Evolutionary conservation across 2,888 invertebrate genomes (phyloP).

Genomic region (Phorcus lineatus): DNA sequence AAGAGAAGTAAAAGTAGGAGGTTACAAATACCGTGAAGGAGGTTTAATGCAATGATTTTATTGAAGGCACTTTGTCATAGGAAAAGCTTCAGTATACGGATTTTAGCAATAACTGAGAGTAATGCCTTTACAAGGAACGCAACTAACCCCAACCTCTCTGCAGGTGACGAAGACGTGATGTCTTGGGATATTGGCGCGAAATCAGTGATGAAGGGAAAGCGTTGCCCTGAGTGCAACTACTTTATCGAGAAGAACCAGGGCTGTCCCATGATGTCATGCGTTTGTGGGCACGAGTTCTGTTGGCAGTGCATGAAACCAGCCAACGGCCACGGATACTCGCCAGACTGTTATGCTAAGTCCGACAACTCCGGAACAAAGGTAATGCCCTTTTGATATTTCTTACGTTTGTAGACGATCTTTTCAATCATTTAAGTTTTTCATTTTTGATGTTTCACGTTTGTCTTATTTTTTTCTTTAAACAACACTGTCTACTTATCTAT

Average conservation of each 20-base stretch:
- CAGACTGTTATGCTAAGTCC: not conserved
- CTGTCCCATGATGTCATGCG: slow-evolving; percentile 8
- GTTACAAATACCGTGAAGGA: too few species aligned
- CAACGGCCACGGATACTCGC: not conserved
- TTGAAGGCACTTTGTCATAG: too few species aligned
- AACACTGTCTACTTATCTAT: too few species aligned
- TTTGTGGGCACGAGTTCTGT: not conserved
- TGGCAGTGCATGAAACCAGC: not conserved
- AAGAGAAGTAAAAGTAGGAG: too few species aligned
- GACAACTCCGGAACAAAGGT: not conserved
- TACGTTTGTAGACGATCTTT: not conserved
- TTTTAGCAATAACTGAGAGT: too few species aligned
- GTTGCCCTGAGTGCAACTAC: not conserved
- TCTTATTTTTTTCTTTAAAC: too few species aligned
- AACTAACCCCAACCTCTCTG: not conserved
- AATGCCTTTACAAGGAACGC: too few species aligned
- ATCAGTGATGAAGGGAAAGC: not conserved
- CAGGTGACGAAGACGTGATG: not conserved
- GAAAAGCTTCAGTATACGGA: too few species aligned
- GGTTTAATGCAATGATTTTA: too few species aligned
- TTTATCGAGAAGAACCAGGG: slow-evolving; percentile 15
- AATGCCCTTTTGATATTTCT: too few species aligned
- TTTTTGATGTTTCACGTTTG: not conserved
- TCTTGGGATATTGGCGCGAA: not conserved
- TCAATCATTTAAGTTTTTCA: too few species aligned